Conservation (phyloP, 1,140 invertebrate species). For the Hyposmocoma kahamanoa region DNA sequence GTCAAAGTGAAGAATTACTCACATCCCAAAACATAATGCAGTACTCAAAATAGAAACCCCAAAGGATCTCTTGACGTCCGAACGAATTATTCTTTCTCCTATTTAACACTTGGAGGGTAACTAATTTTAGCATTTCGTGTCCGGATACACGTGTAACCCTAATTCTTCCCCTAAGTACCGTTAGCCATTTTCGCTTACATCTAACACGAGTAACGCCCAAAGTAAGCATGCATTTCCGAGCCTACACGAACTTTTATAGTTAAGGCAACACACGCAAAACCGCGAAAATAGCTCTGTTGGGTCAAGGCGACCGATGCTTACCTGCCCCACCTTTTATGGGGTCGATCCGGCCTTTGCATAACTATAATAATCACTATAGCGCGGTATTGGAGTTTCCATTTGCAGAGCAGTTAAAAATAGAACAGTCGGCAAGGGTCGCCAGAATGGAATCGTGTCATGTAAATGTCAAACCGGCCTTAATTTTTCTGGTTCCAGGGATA, state of each 20-base stretch:
- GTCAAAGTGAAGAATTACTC: too few relatives aligned
- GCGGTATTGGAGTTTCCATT: neutral
- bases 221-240: slow-evolving; percentile 1
- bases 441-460: neutral
- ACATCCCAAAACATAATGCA: too few relatives aligned
- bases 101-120: too few relatives aligned
- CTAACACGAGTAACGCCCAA: too few relatives aligned
- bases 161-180: too few relatives aligned
- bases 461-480: neutral
- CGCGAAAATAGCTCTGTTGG: neutral
- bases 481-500: too few relatives aligned
- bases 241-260: neutral
- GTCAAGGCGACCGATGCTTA: neutral
- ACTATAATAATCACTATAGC: neutral
- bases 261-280: neutral
- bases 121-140: too few relatives aligned
- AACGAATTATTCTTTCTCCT: too few relatives aligned
- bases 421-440: neutral
- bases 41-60: too few relatives aligned
- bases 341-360: neutral
- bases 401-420: neutral
- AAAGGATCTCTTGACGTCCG: too few relatives aligned
- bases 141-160: too few relatives aligned
- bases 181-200: too few relatives aligned
- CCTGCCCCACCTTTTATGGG: slow-evolving; percentile 2